phyloP scores from a whole-genome alignment of 2,797 vertebrate genomes.

The Antrozous pallidus region DNA sequence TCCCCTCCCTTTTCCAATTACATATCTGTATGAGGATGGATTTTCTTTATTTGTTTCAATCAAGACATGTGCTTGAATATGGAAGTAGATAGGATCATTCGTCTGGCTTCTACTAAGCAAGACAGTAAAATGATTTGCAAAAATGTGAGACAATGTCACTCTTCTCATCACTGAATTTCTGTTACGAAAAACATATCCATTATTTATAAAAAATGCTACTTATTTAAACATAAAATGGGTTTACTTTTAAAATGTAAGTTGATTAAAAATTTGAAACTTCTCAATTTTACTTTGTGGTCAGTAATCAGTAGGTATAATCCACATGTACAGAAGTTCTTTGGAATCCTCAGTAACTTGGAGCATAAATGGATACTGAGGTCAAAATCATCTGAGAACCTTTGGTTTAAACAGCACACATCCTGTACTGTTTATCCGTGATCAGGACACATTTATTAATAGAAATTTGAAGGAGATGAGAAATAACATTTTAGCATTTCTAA shows the following conservation, averaged over 20 bases:
- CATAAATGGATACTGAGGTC: background rate
- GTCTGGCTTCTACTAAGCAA: background rate
- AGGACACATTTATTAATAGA: background rate
- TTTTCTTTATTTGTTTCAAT: background rate
- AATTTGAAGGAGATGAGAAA: background rate
- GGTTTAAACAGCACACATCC: background rate
- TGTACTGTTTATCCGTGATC: background rate
- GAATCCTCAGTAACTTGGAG: background rate
- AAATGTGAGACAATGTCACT: background rate
- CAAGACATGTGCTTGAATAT: background rate
- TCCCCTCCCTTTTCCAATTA: background rate
- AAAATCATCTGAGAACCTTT: background rate
- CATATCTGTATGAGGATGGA: background rate
- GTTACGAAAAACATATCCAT: background rate
- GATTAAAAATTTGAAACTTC: background rate
- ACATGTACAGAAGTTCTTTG: background rate
- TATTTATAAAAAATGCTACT: background rate
- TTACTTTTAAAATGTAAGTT: background rate
- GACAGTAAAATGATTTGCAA: background rate
- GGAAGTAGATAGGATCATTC: background rate
- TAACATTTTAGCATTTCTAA: background rate
- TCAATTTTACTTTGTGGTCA: background rate
- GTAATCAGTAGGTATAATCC: background rate
- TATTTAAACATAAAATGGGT: background rate
- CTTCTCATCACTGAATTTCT: constrained; percentile 17